phyloP scores from a whole-genome alignment of 2,113 vertebrate genomes.

The Corythornis vintsioides region DNA sequence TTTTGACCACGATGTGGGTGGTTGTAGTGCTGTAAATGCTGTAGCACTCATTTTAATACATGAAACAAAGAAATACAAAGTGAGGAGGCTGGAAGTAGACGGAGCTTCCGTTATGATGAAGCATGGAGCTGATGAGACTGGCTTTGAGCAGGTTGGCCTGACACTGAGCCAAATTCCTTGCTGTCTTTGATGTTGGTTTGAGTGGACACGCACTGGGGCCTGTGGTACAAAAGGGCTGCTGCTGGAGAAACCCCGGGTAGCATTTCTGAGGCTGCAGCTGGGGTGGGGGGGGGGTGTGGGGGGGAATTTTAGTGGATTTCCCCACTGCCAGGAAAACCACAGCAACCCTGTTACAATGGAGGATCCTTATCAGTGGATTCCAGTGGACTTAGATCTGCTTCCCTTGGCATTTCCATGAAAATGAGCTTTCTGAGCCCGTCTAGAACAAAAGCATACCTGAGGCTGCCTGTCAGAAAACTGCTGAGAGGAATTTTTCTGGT shows the following conservation, averaged over 20 bases:
- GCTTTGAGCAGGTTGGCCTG: background rate
- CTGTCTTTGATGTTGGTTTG: background rate
- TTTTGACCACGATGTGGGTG: fast-evolving
- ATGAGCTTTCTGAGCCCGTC: background rate
- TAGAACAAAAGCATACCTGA: background rate
- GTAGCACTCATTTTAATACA: fast-evolving
- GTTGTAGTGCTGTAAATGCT: background rate
- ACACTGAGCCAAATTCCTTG: background rate
- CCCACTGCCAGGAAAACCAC: background rate
- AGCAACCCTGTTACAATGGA: background rate
- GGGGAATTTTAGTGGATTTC: conserved; percentile 31
- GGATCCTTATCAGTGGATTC: conserved; percentile 55
- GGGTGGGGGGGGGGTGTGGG: background rate
- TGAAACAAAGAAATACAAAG: background rate
- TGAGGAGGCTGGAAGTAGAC: background rate
- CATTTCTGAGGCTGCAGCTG: background rate
- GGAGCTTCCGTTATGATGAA: background rate
- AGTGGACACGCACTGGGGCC: background rate
- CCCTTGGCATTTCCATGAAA: conserved; percentile 20
- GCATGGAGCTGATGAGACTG: fast-evolving
- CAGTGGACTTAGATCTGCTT: background rate
- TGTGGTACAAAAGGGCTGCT: background rate
- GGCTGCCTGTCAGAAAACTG: background rate
- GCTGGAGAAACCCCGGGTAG: background rate
- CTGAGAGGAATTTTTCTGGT: background rate